These are phyloP conservation scores for Rhopilema esculentum DNA, from an alignment of 30 jellyfish, hydroid and myxozoan genomes.

Conservation along the genomic window DNA sequence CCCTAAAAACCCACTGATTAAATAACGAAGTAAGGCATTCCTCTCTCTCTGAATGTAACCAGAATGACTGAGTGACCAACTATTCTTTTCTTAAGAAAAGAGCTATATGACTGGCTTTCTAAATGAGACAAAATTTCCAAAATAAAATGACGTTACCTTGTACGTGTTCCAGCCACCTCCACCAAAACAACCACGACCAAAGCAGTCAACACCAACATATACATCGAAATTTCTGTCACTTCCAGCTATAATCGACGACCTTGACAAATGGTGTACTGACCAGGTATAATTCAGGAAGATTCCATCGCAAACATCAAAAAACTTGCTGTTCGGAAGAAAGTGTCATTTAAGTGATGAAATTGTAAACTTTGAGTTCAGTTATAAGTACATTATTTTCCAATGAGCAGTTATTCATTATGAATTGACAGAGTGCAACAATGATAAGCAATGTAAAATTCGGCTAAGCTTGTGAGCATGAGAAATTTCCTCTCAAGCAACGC, in stretches of 20 bases:
- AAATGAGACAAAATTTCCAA: not conserved
- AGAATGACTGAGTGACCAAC: too few species aligned
- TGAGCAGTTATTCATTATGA: not conserved
- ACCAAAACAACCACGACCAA: slow-evolving; percentile 97
- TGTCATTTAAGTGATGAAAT: not conserved
- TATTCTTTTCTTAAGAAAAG: too few species aligned
- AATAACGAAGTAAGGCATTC: too few species aligned
- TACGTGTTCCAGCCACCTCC: slow-evolving; percentile 98
- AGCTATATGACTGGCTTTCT: too few species aligned
- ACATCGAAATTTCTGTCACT: slow-evolving; percentile 72
- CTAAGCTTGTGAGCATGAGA: too few species aligned
- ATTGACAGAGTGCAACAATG: too few species aligned
- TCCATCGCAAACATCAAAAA: slow-evolving; percentile 96
- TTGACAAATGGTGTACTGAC: slow-evolving; percentile 81
- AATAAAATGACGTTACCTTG: slow-evolving; percentile 38
- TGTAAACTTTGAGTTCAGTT: not conserved
- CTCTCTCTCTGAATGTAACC: too few species aligned
- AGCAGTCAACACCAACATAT: slow-evolving; percentile 97
- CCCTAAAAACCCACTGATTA: too few species aligned
- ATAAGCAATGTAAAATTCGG: too few species aligned
- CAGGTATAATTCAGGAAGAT: slow-evolving; percentile 93
- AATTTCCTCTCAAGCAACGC: too few species aligned
- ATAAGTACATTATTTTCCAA: not conserved
- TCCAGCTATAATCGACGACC: slow-evolving; percentile 75
- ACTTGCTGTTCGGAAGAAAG: slow-evolving; percentile 40